Evolutionary conservation across 2,888 invertebrate species (phyloP), one percentile per base, ranked within the genome.

Genomic region (Brenthis ino): DNA sequence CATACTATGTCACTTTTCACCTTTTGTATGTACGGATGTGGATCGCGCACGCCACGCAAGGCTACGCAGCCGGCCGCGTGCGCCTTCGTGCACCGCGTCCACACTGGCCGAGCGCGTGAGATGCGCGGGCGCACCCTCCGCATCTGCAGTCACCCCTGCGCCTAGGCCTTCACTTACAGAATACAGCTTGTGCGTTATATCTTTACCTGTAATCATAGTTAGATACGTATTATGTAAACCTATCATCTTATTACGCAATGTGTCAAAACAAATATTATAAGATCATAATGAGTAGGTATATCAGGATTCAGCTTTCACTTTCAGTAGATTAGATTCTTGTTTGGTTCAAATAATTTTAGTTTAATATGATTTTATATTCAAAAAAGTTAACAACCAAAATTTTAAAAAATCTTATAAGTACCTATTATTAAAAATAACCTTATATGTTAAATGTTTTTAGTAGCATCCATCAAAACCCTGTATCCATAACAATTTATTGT

Each of bases 181-280:
- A 87, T 97, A 97, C 79, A 97, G 89, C 88, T 97, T 97, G 82
- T 96, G 96, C 50, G 97, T 97, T 82, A 97, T 96, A 85, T 97
- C 97, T 86, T 97, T 96, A 70, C 96, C 96, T 93, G 82, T 14
- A 89, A 87, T 47, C 51, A 37, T n/a, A 13, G 12, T 14, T 2
- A 24, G 50, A 13, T 33, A 48, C 8, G 5, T 11, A 56, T 55
- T 8, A 56, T 5, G 14, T 13, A 20, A 6, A 14, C 14, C 51
- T 51, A 14, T 28, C 28, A 28, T 4, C 28, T 28, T 28, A 28
- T 5, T 28, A 28, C 4, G 28, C 16, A 51, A 11, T 16, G 12
- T 51, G 16, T 2, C 5, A 1, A 37, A 37, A 37, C 37, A 37
- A 37, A 37, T 37, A 37, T 37, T 37, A 37, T 8, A 6, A 37